Percentiles rank a stretch among this genome's conserved stretches.
These are phyloP conservation scores for Gastracanthus pulcherrimus DNA, from an alignment of 2,888 invertebrate species.

Conservation along the genomic window DNA sequence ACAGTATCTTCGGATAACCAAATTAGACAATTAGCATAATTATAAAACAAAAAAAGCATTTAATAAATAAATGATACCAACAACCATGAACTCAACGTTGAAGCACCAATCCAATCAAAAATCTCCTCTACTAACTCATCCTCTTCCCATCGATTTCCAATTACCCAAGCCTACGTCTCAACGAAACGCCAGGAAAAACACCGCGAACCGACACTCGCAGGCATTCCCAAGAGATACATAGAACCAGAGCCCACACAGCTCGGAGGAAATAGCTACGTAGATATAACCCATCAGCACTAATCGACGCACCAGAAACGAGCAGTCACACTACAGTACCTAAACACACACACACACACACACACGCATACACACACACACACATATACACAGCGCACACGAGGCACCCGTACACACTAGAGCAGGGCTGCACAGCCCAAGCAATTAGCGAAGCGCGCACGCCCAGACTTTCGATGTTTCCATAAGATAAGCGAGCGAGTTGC, in stretches of 20 bases:
- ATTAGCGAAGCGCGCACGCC: conserved; percentile 30
- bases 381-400: neutral
- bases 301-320: neutral
- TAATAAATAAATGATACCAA: too few species aligned
- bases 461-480: conserved; percentile 39
- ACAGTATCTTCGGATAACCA: too few species aligned
- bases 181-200: neutral
- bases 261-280: neutral
- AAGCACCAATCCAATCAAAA: neutral
- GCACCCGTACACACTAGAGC: neutral
- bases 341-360: neutral
- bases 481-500: conserved; percentile 24
- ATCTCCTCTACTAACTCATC: neutral
- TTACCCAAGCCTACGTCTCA: too few species aligned
- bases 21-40: too few species aligned
- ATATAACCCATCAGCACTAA: too few species aligned
- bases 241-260: neutral
- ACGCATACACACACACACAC: neutral
- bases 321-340: too few species aligned
- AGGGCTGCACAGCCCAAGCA: neutral
- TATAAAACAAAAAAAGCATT: too few species aligned
- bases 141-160: neutral
- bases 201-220: neutral
- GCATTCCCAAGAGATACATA: neutral
- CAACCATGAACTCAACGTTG: too few species aligned